Conservation (phyloP, 2,797 vertebrate species). For the Loris lydekkerianus region DNA sequence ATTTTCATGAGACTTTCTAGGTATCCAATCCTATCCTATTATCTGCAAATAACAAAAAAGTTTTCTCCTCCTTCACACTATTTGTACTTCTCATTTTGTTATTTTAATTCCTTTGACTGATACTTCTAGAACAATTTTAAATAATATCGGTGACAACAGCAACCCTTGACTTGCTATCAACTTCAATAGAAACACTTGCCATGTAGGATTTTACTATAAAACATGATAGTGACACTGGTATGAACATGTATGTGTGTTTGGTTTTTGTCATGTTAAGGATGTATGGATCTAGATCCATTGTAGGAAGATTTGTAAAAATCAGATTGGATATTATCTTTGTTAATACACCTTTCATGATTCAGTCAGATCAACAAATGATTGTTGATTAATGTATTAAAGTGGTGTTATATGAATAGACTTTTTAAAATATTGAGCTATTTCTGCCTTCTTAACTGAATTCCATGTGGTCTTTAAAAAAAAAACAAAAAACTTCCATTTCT, state of each 20-base stretch:
- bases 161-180: neutral
- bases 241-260: too few relatives aligned
- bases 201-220: neutral
- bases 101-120: neutral
- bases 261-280: neutral
- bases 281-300: neutral
- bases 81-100: neutral
- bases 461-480: neutral
- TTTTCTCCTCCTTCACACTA: neutral
- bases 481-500: neutral
- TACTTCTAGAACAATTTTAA: slow-evolving; percentile 18
- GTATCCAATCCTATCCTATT: neutral
- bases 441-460: neutral
- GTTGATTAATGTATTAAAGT: neutral
- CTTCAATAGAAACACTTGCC: neutral
- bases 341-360: slow-evolving; percentile 7
- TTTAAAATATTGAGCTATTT: neutral
- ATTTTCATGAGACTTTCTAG: neutral
- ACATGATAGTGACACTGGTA: neutral
- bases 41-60: neutral
- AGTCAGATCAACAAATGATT: neutral
- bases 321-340: neutral
- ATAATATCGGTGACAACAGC: neutral
- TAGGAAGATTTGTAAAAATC: too few relatives aligned
- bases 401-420: neutral